Base-by-base conservation (phyloP, 2,113 vertebrate species). In the Carlito syrichta region DNA sequence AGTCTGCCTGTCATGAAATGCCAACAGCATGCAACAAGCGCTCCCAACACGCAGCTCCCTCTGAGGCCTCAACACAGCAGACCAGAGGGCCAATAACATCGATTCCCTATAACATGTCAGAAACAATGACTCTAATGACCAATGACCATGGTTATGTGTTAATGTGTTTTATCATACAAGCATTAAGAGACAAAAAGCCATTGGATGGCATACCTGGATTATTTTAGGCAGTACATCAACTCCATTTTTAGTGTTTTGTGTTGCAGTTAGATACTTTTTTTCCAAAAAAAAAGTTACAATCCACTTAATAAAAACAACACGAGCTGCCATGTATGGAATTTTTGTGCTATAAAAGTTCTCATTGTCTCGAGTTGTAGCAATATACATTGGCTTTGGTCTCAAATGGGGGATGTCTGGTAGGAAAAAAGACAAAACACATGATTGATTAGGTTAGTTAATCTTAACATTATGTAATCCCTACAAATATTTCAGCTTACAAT, bases 261-360 rank as follows among this genome's bases (percentile, higher is more conserved):
- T 96, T 98, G 99, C 96, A 98, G 99, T 98, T 97, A 99, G 97
- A 66, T 99, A 99, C 98, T 99, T 99, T 98, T 99, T 99, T 98
- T 99, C 99, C 98, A 99, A 99, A 99, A 99, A 99, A 98, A 99
- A 99, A 95, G 99, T 99, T 98, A 99, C 99, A 52, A 99, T 99
- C 99, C 99, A 99, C 96, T 99, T 99, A 98, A 99, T 99, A 97
- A 99, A 99, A 98, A 99, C 98, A 97, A 99, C 99, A 40, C 99
- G 99, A 94, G 99, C 99, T 95, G 99, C 99, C 99, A 99, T 99
- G 96, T 99, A 99, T 45, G 99, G 99, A 96, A 99, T 99, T 97
- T 99, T 99, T 27, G 99, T 99, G 98, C 99, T 99, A 94, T 99
- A 99, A 96, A 99, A 98, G 95, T 98, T 99, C 98, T 99, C 99